Evolutionary conservation across 2,113 vertebrate genomes (phyloP).

Genomic region (Hippocampus abdominalis): DNA sequence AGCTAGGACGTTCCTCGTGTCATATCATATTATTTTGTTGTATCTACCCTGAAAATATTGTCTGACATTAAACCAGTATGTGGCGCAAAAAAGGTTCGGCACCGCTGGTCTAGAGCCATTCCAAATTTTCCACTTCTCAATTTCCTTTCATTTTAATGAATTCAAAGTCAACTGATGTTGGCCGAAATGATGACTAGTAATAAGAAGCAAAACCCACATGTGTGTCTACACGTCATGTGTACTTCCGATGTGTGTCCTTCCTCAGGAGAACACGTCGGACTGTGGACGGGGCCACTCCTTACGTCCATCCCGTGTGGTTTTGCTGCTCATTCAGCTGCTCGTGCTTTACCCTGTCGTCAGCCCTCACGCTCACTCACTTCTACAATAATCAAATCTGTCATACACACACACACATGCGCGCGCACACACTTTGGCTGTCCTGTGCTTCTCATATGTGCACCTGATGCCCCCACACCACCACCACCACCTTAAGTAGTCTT

Average conservation of each 20-base stretch:
- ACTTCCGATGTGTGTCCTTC: conserved; percentile 8
- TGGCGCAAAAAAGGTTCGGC: too few relatives aligned
- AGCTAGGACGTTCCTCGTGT: too few relatives aligned
- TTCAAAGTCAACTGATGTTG: not conserved
- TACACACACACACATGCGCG: not conserved
- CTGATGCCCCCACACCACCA: conserved; percentile 16
- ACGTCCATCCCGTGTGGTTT: conserved; percentile 79
- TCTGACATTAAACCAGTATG: too few relatives aligned
- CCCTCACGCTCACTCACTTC: conserved; percentile 49
- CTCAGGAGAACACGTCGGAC: conserved; percentile 95
- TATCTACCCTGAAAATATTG: too few relatives aligned
- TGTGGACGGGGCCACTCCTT: conserved; percentile 92
- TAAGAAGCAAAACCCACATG: too few relatives aligned
- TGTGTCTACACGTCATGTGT: not conserved
- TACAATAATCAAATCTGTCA: conserved; percentile 62
- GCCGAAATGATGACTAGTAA: too few relatives aligned
- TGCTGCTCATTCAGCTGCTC: conserved; percentile 86
- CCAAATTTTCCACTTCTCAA: not conserved
- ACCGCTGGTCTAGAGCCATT: too few relatives aligned
- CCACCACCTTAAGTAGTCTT: conserved; percentile 52
- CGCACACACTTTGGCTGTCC: conserved; percentile 22
- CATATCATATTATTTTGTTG: too few relatives aligned
- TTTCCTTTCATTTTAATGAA: not conserved
- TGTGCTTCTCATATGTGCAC: conserved; percentile 26
- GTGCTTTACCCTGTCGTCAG: conserved; percentile 76